phyloP scores from a whole-genome alignment of 2,797 vertebrate genomes.

The Helostoma temminkii region DNA sequence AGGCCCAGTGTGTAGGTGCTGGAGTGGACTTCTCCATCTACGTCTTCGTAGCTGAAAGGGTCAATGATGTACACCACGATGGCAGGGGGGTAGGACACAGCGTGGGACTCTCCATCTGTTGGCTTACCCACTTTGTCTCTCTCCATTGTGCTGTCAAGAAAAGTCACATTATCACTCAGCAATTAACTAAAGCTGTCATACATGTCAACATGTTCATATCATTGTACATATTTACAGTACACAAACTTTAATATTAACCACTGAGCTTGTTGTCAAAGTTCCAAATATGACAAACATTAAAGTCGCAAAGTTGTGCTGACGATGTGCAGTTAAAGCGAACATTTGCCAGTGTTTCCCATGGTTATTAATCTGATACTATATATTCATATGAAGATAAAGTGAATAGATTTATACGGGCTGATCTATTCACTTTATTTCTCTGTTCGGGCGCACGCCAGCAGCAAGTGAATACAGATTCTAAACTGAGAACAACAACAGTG shows the following conservation, averaged over 20 bases:
- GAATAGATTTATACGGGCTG: too few relatives aligned
- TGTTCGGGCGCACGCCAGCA: too few relatives aligned
- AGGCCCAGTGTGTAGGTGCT: conserved; percentile 93
- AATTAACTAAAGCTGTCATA: neutral
- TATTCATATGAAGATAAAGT: too few relatives aligned
- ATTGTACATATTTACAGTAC: neutral
- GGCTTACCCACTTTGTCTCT: conserved; percentile 98
- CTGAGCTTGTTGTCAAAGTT: neutral
- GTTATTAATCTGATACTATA: neutral
- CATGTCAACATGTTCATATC: neutral
- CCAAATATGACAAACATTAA: neutral
- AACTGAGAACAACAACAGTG: too few relatives aligned
- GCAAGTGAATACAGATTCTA: too few relatives aligned
- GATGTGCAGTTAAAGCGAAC: neutral
- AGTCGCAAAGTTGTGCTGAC: neutral
- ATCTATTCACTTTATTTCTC: too few relatives aligned
- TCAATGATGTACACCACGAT: conserved; percentile 98
- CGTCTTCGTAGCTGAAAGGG: conserved; percentile 95
- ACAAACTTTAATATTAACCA: neutral
- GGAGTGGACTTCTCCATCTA: conserved; percentile 88
- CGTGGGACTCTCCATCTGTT: conserved; percentile 97
- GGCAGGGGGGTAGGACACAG: conserved; percentile 94
- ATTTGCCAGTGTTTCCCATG: neutral
- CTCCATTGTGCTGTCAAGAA: conserved; percentile 94
- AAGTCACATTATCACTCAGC: neutral